Conservation (phyloP, 2,888 invertebrate genomes). For the Spodoptera exigua region DNA sequence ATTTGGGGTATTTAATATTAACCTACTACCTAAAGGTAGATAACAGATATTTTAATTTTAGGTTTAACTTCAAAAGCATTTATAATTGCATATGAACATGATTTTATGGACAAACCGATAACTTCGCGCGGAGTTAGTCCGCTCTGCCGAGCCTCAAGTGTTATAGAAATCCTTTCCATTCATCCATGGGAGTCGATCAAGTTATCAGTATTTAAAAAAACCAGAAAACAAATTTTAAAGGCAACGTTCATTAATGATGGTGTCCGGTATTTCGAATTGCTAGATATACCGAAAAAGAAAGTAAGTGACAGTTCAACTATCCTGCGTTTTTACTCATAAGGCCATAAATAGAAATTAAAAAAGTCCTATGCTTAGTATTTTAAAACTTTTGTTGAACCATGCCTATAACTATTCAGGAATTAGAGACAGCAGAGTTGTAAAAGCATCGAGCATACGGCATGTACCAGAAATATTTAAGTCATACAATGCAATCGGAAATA, state of each 20-base stretch:
- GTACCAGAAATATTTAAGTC: too few relatives aligned
- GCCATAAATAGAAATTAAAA: too few relatives aligned
- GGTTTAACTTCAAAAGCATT: constrained; percentile 66
- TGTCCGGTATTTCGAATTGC: constrained; percentile 91
- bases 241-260: constrained; percentile 84
- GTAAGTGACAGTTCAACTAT: constrained; percentile 66
- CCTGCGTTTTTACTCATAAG: too few relatives aligned
- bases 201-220: constrained; percentile 88
- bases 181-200: constrained; percentile 62
- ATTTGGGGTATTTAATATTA: too few relatives aligned
- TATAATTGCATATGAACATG: constrained; percentile 57
- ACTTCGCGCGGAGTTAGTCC: constrained; percentile 10
- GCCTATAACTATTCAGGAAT: too few relatives aligned
- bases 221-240: constrained; percentile 90
- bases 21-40: too few relatives aligned
- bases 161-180: constrained; percentile 55
- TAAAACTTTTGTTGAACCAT: too few relatives aligned
- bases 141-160: constrained; percentile 28
- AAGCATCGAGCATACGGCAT: too few relatives aligned
- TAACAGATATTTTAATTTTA: constrained; percentile 44
- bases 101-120: constrained; percentile 27
- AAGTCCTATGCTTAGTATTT: too few relatives aligned
- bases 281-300: constrained; percentile 88
- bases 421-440: too few relatives aligned
- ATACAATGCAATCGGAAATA: background rate